Conservation (phyloP, 2,113 vertebrate species). For the Tretioscincus oriximinensis region DNA sequence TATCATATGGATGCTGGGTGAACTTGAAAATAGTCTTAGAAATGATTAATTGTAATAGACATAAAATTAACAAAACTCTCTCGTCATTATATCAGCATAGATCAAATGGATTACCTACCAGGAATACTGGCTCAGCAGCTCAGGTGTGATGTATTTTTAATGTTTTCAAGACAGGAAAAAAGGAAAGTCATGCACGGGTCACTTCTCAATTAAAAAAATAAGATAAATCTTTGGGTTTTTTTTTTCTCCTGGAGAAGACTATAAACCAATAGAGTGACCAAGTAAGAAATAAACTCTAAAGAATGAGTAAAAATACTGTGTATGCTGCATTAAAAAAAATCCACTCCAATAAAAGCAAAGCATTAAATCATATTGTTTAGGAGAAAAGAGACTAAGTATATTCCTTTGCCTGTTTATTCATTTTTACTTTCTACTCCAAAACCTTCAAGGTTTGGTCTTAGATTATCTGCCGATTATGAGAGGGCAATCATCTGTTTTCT, state of each 20-base stretch:
- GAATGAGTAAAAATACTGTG: background rate
- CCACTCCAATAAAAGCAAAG: no score
- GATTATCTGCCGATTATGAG: no score
- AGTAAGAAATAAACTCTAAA: background rate
- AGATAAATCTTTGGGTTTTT: background rate
- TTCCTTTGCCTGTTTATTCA: no score
- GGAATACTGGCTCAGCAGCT: background rate
- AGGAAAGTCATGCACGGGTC: background rate
- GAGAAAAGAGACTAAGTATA: background rate
- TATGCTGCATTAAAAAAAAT: background rate
- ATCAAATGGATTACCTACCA: background rate
- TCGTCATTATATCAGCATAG: background rate
- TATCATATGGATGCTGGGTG: background rate
- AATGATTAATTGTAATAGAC: background rate
- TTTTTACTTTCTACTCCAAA: no score
- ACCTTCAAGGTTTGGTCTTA: no score
- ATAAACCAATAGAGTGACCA: background rate
- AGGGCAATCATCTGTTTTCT: no score
- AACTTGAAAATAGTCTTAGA: background rate
- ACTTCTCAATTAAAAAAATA: background rate
- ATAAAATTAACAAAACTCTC: background rate
- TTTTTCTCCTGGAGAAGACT: background rate
- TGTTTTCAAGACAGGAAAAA: background rate
- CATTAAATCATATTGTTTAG: background rate
- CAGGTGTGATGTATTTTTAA: conserved; percentile 3